phyloP scores from a whole-genome alignment of 2,888 invertebrate genomes.

The Germaria angustata region DNA sequence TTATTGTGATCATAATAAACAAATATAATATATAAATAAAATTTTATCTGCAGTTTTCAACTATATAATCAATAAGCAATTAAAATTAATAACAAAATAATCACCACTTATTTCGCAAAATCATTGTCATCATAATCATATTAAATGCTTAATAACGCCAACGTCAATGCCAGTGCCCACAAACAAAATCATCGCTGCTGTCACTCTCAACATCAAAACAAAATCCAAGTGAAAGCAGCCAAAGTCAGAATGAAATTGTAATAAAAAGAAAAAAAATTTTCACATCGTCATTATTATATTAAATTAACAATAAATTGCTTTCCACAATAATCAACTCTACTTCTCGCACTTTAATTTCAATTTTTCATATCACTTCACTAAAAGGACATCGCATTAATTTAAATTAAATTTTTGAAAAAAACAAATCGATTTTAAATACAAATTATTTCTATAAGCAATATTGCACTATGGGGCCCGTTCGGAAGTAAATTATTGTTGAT shows the following conservation, averaged over 20 bases:
- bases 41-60: constrained; percentile 21
- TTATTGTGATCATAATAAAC: not conserved
- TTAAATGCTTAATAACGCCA: constrained; percentile 2
- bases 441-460: no score
- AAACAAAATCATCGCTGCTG: not conserved
- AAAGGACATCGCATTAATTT: constrained; percentile 4
- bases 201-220: not conserved
- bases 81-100: constrained; percentile 56
- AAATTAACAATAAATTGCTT: constrained; percentile 25
- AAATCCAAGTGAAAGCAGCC: not conserved
- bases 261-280: not conserved
- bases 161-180: not conserved
- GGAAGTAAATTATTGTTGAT: no score
- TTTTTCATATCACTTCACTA: constrained; percentile 34
- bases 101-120: constrained; percentile 2
- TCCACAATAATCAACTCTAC: constrained; percentile 14
- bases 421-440: no score
- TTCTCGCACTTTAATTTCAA: constrained; percentile 49
- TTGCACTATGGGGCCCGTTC: not conserved
- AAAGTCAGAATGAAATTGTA: not conserved
- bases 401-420: constrained; percentile 48
- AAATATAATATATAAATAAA: not conserved
- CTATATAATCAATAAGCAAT: constrained; percentile 53
- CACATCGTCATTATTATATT: constrained; percentile 33
- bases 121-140: not conserved